Evolutionary conservation across 2,888 invertebrate species (phyloP), one percentile per base, ranked within the genome.

Genomic region (Unio delphinus): DNA sequence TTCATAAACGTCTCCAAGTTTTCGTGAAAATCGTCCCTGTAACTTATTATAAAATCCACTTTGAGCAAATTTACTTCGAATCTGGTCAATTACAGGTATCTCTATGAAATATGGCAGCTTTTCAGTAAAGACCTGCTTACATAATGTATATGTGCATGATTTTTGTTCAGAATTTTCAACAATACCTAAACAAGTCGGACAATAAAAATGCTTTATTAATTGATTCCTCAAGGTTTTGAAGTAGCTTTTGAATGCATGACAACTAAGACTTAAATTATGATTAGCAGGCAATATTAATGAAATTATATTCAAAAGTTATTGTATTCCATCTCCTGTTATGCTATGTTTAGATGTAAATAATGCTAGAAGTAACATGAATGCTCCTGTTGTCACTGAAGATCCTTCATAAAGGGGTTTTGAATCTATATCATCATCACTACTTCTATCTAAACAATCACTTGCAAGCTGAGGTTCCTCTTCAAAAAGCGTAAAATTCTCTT

Each of bases 171-270:
- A 45, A 57, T 67, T 34, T 55, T 63, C 15, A 26, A 62, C 7
- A 17, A 30, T 63, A 67, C 63, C 66, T 23, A 58, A 54, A 58
- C 68, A 71, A 28, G 60, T 18, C 18, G 20, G 26, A 65, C 71
- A 71, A 55, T 71, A 71, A 26, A 61, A 67, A 45, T 70, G 67
- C 20, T 64, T 17, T 20, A 67, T 56, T 7, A 70, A n/a, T 5
- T 67, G 71, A 61, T 67, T 65, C 58, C 26, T 58, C 45, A 45
- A 45, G 45, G 11, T 45, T 45, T 45, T 45, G 45, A 45, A 45
- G 45, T 45, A 45, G 11, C 11, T 45, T 45, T 11, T 45, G 1
- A 45, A 45, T 45, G 11, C 11, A 45, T 45, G 11, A 45, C 45
- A 45, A 45, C 45, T 45, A 45, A 11, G 11, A 11, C 11, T 11